Conservation (phyloP, 53 echinoderm and acorn worm species). For the Glandiceps talaboti region DNA sequence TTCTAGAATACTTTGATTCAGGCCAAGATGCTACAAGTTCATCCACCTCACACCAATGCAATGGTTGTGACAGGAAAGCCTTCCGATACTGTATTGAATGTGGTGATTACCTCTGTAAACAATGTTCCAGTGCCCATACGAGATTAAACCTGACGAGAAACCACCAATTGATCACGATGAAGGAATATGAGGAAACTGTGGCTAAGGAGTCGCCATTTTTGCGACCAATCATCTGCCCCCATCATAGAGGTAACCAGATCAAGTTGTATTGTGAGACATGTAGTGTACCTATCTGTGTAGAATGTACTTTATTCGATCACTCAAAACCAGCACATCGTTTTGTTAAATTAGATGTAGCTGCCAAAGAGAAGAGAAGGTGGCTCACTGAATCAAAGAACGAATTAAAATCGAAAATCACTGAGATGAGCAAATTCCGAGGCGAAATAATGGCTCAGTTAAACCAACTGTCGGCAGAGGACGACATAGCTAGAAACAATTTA, state of each 20-base stretch:
- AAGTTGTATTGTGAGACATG: not conserved
- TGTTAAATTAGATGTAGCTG: not conserved
- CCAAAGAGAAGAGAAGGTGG: not conserved
- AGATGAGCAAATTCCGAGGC: not conserved
- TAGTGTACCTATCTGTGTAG: not conserved
- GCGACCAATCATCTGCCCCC: not conserved
- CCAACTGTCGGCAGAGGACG: not conserved
- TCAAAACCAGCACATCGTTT: not conserved
- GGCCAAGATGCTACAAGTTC: not conserved
- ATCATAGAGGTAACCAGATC: not conserved
- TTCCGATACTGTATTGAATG: not conserved
- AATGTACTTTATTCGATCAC: not conserved
- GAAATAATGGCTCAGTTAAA: not conserved
- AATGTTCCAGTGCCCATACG: not conserved
- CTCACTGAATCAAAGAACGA: not conserved
- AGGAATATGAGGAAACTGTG: not conserved
- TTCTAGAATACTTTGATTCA: not conserved
- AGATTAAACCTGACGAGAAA: not conserved
- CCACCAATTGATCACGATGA: not conserved
- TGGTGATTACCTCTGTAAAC: not conserved
- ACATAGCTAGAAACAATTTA: not conserved
- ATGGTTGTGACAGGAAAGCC: not conserved
- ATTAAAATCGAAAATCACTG: no score
- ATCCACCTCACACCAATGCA: not conserved
- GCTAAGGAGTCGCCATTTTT: not conserved